Conservation (phyloP, 1,140 invertebrate species). For the Psilanteris sp. region DNA sequence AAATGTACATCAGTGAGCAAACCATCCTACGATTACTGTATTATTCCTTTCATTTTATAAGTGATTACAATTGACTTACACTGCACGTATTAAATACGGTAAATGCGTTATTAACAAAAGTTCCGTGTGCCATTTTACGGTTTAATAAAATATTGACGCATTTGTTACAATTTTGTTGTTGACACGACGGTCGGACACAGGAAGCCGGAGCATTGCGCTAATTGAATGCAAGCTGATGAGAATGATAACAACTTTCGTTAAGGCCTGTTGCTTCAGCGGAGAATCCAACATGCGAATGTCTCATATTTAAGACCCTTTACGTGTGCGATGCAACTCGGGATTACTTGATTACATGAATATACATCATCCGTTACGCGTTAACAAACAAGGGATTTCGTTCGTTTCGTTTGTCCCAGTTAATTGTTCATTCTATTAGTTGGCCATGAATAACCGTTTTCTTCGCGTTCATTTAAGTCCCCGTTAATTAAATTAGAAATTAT, state of each 20-base stretch:
- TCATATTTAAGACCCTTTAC: conserved; percentile 43
- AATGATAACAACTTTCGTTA: conserved; percentile 48
- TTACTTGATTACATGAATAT: conserved; percentile 50
- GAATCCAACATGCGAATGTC: conserved; percentile 31
- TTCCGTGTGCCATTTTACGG: background rate
- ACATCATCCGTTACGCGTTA: conserved; percentile 13
- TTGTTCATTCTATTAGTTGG: no score
- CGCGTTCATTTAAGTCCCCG: background rate
- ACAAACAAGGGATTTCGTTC: conserved; percentile 14
- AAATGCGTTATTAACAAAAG: no score
- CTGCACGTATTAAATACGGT: no score
- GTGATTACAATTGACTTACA: no score
- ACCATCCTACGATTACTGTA: no score
- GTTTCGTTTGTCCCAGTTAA: background rate
- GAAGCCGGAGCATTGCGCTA: conserved; percentile 24
- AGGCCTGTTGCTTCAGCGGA: conserved; percentile 46
- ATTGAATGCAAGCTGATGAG: conserved; percentile 53
- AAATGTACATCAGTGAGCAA: no score
- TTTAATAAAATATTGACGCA: conserved; percentile 38
- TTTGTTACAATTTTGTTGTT: conserved; percentile 43
- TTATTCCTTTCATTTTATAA: no score
- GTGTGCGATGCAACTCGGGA: conserved; percentile 13
- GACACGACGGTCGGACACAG: conserved; percentile 1
- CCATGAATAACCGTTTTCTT: background rate
- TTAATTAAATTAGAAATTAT: no score